Conservation (phyloP, 64 coral and sea anemone genomes). For the Exaiptasia diaphana region DNA sequence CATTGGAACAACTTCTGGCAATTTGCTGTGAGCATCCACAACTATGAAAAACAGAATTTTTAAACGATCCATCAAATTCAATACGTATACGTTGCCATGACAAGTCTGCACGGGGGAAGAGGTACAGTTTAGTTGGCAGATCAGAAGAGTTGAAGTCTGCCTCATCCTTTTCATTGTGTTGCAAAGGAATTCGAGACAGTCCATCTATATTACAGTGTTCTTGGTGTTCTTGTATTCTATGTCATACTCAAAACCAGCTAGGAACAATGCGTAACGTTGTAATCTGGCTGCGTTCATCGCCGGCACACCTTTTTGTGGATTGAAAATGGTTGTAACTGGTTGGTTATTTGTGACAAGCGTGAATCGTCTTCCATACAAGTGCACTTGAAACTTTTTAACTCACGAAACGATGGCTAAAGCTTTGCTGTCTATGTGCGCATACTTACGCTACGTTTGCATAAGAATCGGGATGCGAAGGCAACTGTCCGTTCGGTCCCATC, state of each 20-base stretch:
- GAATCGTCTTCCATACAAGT: slow-evolving; percentile 51
- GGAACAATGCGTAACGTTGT: slow-evolving; percentile 45
- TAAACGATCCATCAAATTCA: slow-evolving; percentile 20
- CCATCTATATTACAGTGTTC: slow-evolving; percentile 45
- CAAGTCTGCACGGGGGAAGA: background rate
- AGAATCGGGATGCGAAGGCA: slow-evolving; percentile 58
- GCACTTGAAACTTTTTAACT: slow-evolving; percentile 51
- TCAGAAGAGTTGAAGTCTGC: slow-evolving; percentile 23
- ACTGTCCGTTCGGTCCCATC: slow-evolving; percentile 53
- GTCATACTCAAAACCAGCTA: slow-evolving; percentile 18
- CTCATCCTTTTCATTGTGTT: slow-evolving; percentile 14
- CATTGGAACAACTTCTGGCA: slow-evolving; percentile 25
- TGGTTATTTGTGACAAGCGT: slow-evolving; percentile 63
- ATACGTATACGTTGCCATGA: background rate
- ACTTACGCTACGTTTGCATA: slow-evolving; percentile 22
- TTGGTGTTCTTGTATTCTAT: slow-evolving; percentile 57
- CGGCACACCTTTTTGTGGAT: slow-evolving; percentile 42
- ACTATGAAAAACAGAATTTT: background rate
- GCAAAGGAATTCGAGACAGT: slow-evolving; percentile 31
- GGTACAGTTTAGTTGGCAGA: background rate
- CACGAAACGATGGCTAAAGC: slow-evolving; percentile 23
- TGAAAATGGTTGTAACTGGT: slow-evolving; percentile 40
- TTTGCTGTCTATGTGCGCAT: slow-evolving; percentile 38
- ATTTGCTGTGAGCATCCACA: slow-evolving; percentile 10
- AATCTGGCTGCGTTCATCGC: slow-evolving; percentile 25